phyloP scores from a whole-genome alignment of 2,888 invertebrate genomes.

The Phyllotreta striolata region DNA sequence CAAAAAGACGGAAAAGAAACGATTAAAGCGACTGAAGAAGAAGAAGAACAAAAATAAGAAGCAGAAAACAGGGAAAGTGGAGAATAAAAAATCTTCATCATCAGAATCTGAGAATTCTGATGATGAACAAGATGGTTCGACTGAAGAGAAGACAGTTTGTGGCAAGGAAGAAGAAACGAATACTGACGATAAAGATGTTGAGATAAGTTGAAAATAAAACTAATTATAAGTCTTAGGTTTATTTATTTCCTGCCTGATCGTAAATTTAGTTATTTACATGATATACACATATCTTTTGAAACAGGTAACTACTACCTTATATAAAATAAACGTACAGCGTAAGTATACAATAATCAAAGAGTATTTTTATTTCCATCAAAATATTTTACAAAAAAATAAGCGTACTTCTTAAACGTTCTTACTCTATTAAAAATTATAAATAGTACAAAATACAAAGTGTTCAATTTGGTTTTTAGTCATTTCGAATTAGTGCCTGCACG shows the following conservation, averaged over 20 bases:
- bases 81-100: conserved; percentile 35
- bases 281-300: conserved; percentile 46
- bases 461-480: background rate
- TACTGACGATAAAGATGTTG: too few relatives aligned
- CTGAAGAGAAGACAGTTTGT: conserved; percentile 5
- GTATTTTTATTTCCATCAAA: conserved; percentile 44
- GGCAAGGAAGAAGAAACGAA: too few relatives aligned
- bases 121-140: background rate
- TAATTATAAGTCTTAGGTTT: conserved; percentile 39
- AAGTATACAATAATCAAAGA: conserved; percentile 45
- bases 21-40: conserved; percentile 85
- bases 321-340: conserved; percentile 42
- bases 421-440: conserved; percentile 43
- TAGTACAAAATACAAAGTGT: conserved; percentile 36
- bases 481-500: too few relatives aligned
- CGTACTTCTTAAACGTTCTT: conserved; percentile 47
- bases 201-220: conserved; percentile 11
- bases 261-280: conserved; percentile 53
- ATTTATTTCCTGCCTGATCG: conserved; percentile 51
- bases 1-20: conserved; percentile 87
- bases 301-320: conserved; percentile 38
- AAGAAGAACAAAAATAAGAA: conserved; percentile 73
- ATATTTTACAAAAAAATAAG: conserved; percentile 49
- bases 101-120: conserved; percentile 35
- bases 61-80: conserved; percentile 37